Evolutionary conservation across 1,140 invertebrate species (phyloP).

Genomic region (Tetramorium alpestre): DNA sequence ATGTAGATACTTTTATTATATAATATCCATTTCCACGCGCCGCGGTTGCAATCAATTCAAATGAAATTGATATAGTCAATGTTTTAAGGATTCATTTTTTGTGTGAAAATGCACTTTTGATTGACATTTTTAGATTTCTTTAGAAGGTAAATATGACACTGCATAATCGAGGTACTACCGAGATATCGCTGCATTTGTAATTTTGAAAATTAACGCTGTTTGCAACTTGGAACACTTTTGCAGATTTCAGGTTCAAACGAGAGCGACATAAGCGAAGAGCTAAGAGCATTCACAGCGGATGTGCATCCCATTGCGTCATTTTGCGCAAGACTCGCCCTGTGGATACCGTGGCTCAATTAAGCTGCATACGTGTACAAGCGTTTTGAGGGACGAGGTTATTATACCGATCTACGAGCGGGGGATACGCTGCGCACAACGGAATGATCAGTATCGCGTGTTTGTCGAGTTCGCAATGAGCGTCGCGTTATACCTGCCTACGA

Average conservation of each 20-base stretch:
- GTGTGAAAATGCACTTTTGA: too few relatives aligned
- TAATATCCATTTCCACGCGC: too few relatives aligned
- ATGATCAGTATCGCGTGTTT: conserved; percentile 74
- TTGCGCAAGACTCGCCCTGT: conserved; percentile 7
- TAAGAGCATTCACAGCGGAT: neutral
- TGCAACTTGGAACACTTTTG: neutral
- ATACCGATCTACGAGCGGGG: conserved; percentile 21
- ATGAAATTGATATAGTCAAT: too few relatives aligned
- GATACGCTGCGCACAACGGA: conserved; percentile 5
- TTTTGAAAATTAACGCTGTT: neutral
- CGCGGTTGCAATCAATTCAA: too few relatives aligned
- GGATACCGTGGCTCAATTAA: conserved; percentile 31
- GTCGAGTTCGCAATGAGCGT: conserved; percentile 69
- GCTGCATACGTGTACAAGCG: conserved; percentile 20
- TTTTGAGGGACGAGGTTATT: conserved; percentile 56
- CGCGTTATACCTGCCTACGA: conserved; percentile 60
- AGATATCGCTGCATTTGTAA: neutral
- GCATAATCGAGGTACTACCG: too few relatives aligned
- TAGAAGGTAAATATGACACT: too few relatives aligned
- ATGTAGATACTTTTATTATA: too few relatives aligned
- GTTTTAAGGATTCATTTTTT: too few relatives aligned
- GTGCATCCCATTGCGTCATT: neutral
- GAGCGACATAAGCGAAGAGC: neutral
- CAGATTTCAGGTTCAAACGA: neutral
- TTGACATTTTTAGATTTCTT: too few relatives aligned